These are phyloP conservation scores for Polietes domitor DNA, from an alignment of 2,888 invertebrate genomes.

Conservation along the genomic window DNA sequence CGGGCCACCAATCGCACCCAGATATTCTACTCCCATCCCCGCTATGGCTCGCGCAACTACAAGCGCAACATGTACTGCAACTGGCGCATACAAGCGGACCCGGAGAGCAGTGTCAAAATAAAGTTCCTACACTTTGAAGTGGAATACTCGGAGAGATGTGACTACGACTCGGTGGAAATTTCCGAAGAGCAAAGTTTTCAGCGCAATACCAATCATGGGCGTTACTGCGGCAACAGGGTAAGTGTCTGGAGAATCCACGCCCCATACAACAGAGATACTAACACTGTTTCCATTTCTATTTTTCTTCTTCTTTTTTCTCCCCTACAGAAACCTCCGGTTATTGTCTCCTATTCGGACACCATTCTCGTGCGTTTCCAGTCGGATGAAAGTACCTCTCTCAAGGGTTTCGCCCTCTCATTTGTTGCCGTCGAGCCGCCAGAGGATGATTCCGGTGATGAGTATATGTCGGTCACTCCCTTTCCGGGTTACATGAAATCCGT, in stretches of 20 bases:
- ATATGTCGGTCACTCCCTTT: constrained; percentile 78
- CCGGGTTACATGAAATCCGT: constrained; percentile 80
- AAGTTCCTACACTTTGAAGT: constrained; percentile 87
- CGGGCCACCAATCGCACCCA: constrained; percentile 89
- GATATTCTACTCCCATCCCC: constrained; percentile 96
- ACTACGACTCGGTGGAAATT: constrained; percentile 96
- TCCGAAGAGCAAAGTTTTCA: constrained; percentile 87
- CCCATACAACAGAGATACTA: neutral
- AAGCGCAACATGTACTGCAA: constrained; percentile 94
- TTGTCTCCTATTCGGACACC: constrained; percentile 93
- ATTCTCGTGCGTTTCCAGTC: constrained; percentile 93
- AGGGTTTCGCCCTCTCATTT: constrained; percentile 95
- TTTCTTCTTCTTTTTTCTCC: constrained; percentile 60
- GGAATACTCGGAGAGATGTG: constrained; percentile 95
- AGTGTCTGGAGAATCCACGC: constrained; percentile 72
- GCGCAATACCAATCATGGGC: constrained; percentile 85
- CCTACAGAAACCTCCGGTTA: constrained; percentile 94
- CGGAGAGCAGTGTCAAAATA: constrained; percentile 90
- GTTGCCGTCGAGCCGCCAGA: constrained; percentile 85
- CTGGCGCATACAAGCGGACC: constrained; percentile 94
- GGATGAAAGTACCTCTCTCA: constrained; percentile 93
- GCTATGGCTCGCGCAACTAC: constrained; percentile 94
- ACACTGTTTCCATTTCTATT: neutral
- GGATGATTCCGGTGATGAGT: constrained; percentile 75
- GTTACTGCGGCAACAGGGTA: constrained; percentile 93